Percentiles rank a stretch among this genome's conserved stretches.
phyloP scores from a whole-genome alignment of 2,888 invertebrate genomes.

The Thelaira solivaga region DNA sequence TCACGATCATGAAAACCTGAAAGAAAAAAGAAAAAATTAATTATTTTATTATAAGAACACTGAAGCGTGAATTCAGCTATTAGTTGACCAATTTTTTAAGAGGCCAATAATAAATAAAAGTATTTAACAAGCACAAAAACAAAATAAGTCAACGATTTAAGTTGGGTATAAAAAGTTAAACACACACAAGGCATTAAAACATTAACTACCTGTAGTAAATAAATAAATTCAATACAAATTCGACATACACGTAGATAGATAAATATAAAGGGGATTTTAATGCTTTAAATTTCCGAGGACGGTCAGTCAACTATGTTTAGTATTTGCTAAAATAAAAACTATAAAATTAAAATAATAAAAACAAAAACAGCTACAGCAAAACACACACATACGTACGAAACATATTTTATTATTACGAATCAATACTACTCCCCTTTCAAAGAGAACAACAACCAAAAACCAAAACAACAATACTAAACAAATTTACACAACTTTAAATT shows the following conservation, averaged over 20 bases:
- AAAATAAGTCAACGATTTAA: constrained; percentile 14
- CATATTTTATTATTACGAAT: neutral
- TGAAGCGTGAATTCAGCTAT: no score
- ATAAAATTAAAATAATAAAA: neutral
- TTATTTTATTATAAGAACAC: constrained; percentile 26
- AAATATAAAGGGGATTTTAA: constrained; percentile 21
- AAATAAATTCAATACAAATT: no score
- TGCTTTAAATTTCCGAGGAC: constrained; percentile 53
- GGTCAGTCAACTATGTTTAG: constrained; percentile 56
- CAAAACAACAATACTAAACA: constrained; percentile 26
- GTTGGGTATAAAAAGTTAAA: constrained; percentile 1
- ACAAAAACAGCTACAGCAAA: constrained; percentile 9
- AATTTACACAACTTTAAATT: constrained; percentile 20
- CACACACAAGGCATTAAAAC: constrained; percentile 15
- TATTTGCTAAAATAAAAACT: constrained; percentile 18
- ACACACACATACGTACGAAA: constrained; percentile 39
- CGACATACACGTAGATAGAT: no score
- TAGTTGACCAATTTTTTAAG: constrained; percentile 45
- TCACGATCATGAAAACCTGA: neutral
- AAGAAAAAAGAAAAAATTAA: neutral
- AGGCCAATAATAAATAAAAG: constrained; percentile 21
- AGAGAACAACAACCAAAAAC: neutral
- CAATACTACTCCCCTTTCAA: constrained; percentile 23
- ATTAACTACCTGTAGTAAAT: neutral
- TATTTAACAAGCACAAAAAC: neutral